These are phyloP conservation scores for Rugalucina vietnamica DNA, from an alignment of 2,888 invertebrate species.

Conservation along the genomic window DNA sequence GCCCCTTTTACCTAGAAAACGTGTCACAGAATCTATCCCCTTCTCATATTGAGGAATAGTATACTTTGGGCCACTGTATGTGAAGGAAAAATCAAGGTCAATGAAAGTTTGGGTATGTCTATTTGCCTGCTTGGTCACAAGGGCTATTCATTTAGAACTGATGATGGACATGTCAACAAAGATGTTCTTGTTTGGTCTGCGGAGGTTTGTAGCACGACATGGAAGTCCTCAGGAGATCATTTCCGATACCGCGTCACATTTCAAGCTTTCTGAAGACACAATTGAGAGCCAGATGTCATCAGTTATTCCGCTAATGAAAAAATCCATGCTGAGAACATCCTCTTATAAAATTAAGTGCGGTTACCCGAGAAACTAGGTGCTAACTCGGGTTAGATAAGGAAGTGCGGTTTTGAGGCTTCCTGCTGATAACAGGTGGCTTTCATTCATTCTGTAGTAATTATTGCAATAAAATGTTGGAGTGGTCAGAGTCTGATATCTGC, in stretches of 20 bases:
- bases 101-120: neutral
- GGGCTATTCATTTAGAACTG: neutral
- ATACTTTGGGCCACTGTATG: neutral
- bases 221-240: neutral
- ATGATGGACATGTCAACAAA: neutral
- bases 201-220: neutral
- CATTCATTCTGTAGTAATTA: no score
- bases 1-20: neutral
- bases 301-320: neutral
- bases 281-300: neutral
- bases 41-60: neutral
- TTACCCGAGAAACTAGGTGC: no score
- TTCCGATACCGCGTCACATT: neutral
- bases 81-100: neutral
- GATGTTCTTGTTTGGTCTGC: neutral
- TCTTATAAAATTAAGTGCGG: no score
- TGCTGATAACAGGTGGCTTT: no score
- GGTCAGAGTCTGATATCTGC: no score
- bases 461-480: no score
- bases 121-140: neutral
- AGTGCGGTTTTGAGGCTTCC: no score
- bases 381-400: no score
- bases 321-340: no score
- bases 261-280: neutral
- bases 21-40: neutral